Percentiles rank a stretch among this genome's conserved stretches.
Evolutionary conservation across 2,113 vertebrate genomes (phyloP).

Genomic region (Suncus etruscus): DNA sequence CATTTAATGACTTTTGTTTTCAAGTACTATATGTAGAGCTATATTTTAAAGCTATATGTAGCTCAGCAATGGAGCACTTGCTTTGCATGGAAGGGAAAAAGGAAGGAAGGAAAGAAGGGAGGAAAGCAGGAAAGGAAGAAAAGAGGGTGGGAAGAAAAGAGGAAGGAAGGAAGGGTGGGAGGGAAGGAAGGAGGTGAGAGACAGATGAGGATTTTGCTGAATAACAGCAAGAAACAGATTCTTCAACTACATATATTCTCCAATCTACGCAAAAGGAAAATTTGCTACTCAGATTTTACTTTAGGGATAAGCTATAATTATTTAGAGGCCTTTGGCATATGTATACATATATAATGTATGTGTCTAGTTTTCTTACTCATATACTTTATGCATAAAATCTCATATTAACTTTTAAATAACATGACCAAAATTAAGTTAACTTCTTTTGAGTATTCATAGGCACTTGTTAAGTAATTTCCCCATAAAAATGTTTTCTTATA

Average conservation of each 20-base stretch:
- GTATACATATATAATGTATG: not conserved
- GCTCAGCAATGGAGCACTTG: too few relatives aligned
- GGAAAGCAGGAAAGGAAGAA: not conserved
- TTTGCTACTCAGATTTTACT: constrained; percentile 5
- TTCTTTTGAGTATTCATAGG: not conserved
- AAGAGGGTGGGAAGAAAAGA: not conserved
- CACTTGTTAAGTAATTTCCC: not conserved
- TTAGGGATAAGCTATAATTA: not conserved
- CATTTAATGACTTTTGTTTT: not conserved
- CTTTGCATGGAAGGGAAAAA: too few relatives aligned
- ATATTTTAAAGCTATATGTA: too few relatives aligned
- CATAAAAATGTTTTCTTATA: not conserved
- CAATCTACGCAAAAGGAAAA: not conserved
- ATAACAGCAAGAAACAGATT: not conserved
- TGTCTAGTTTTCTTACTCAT: not conserved
- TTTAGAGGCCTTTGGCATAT: not conserved
- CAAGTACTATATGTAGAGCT: not conserved
- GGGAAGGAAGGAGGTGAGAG: too few relatives aligned
- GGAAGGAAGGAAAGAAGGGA: not conserved
- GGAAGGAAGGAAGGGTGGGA: not conserved
- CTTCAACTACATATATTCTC: not conserved
- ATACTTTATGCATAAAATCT: not conserved
- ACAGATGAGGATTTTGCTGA: not conserved
- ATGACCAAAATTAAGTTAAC: not conserved
- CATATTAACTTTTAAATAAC: not conserved